A percentile compares a stretch with the other conserved stretches of the same genome.
These are phyloP conservation scores for Elymnias hypermnestra DNA, from an alignment of 1,140 invertebrate species.

Conservation along the genomic window DNA sequence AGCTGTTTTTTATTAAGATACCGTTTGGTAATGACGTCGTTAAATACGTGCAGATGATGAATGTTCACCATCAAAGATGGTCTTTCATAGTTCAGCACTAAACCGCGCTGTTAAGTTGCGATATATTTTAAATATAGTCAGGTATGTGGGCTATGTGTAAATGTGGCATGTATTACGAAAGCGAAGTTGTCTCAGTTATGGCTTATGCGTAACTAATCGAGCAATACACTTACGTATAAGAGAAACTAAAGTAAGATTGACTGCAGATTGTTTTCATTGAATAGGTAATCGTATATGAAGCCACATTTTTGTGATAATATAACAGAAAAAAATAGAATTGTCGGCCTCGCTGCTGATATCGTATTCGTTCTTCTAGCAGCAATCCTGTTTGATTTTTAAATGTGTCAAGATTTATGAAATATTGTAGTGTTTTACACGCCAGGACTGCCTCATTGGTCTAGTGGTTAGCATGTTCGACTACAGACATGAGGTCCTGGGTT, in stretches of 20 bases:
- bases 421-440: too few species aligned
- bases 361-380: too few species aligned
- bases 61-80: conserved; percentile 18
- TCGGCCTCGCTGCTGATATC: too few species aligned
- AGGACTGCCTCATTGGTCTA: too few species aligned
- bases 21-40: conserved; percentile 22
- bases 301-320: too few species aligned
- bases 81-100: conserved; percentile 2
- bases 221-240: not conserved
- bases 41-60: conserved; percentile 20
- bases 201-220: conserved; percentile 19
- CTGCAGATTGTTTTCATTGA: too few species aligned
- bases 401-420: too few species aligned
- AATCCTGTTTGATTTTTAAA: too few species aligned
- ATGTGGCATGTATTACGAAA: conserved; percentile 21
- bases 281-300: too few species aligned
- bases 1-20: conserved; percentile 24
- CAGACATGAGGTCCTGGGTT: too few species aligned
- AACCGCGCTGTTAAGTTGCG: conserved; percentile 6
- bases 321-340: too few species aligned
- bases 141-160: conserved; percentile 13
- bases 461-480: too few species aligned
- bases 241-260: conserved; percentile 1
- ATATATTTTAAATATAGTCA: conserved; percentile 20
- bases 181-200: conserved; percentile 14